Conservation (phyloP, 2,113 vertebrate species). For the Mesitornis unicolor region DNA sequence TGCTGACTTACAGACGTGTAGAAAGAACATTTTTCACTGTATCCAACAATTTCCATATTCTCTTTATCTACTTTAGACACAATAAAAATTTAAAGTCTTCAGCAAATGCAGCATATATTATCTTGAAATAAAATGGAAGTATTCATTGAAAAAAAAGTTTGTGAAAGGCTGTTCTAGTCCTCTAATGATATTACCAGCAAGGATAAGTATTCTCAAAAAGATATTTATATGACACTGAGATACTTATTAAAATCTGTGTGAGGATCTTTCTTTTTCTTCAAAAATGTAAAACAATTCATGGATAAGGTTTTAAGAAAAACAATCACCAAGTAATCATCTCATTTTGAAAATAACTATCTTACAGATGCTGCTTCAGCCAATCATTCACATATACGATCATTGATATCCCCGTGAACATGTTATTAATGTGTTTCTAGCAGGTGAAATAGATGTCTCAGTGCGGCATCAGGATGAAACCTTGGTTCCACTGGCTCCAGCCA, state of each 20-base stretch:
- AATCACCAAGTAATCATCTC: neutral
- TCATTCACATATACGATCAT: neutral
- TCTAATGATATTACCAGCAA: neutral
- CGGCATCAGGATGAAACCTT: neutral
- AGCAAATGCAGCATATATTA: neutral
- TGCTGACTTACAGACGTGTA: neutral
- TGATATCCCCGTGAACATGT: neutral
- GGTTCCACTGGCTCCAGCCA: neutral
- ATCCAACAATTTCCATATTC: neutral
- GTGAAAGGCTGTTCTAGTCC: neutral
- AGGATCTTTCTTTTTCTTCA: neutral
- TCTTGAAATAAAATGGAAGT: neutral
- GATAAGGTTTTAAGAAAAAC: neutral
- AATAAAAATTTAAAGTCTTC: neutral
- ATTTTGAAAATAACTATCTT: neutral
- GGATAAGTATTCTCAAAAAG: neutral
- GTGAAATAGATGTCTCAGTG: neutral
- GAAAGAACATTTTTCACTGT: neutral
- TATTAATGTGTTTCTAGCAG: neutral
- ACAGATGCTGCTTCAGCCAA: neutral
- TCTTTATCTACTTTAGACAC: neutral
- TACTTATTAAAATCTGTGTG: neutral
- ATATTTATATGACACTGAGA: neutral
- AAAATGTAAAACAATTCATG: neutral
- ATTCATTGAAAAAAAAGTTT: neutral